Percentiles rank a stretch among this genome's conserved stretches.
Conservation (phyloP, 2,113 vertebrate genomes). For the Tragelaphus scriptus region DNA sequence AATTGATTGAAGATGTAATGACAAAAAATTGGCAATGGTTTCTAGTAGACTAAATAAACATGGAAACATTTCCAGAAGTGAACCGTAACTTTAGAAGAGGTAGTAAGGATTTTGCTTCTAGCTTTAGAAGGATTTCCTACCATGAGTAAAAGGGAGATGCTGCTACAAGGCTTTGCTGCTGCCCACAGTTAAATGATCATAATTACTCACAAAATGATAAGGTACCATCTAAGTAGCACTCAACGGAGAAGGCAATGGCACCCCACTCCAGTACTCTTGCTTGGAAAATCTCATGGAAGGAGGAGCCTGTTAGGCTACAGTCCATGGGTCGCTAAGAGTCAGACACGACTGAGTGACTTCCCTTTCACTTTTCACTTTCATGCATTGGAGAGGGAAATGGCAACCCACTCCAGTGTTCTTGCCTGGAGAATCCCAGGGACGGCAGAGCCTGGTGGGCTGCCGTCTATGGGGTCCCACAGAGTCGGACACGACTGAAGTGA, state of each 20-base stretch:
- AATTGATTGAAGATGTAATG: background rate
- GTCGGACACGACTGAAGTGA: too few species aligned
- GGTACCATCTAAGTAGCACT: background rate
- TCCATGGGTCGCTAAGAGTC: too few species aligned
- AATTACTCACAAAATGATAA: background rate
- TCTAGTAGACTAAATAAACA: background rate
- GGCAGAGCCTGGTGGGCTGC: too few species aligned
- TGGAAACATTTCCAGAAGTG: background rate
- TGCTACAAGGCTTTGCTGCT: background rate
- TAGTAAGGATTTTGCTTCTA: background rate
- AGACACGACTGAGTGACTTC: too few species aligned
- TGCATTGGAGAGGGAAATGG: too few species aligned
- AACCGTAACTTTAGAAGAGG: background rate
- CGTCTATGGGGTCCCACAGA: too few species aligned
- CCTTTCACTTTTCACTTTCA: too few species aligned
- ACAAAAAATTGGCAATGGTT: background rate
- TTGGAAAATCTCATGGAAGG: too few species aligned
- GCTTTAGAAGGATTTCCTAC: background rate
- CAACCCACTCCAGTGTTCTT: too few species aligned
- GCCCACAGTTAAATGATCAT: background rate
- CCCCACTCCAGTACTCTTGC: too few species aligned
- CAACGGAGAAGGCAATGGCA: background rate
- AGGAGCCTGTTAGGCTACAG: too few species aligned
- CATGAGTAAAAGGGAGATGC: rapidly evolving
- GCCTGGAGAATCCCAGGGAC: too few species aligned